Conservation (phyloP, 2,888 invertebrate genomes). For the Himalopsyche kuldschensis region DNA sequence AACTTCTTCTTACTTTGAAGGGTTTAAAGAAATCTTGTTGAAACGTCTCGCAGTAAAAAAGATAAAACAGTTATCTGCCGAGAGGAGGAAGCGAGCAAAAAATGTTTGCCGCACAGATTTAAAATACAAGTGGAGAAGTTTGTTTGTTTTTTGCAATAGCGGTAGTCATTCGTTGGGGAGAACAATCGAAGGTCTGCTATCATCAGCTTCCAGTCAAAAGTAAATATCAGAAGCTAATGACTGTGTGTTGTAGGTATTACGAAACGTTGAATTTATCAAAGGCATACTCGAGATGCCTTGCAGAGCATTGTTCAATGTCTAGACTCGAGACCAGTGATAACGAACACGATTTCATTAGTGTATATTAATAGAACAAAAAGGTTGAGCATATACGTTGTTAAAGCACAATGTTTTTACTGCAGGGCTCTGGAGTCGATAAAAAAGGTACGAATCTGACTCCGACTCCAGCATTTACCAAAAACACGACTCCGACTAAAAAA, state of each 20-base stretch:
- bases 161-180: not conserved
- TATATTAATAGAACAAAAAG: too few relatives aligned
- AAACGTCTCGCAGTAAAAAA: not conserved
- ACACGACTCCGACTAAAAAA: too few relatives aligned
- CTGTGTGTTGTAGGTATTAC: slow-evolving; percentile 16
- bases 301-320: not conserved
- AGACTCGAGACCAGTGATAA: not conserved
- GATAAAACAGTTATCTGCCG: not conserved
- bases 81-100: not conserved
- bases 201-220: slow-evolving; percentile 3
- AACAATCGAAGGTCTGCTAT: not conserved
- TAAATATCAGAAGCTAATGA: slow-evolving; percentile 21
- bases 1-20: not conserved
- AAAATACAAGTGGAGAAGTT: not conserved
- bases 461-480: too few relatives aligned
- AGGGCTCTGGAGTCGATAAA: too few relatives aligned
- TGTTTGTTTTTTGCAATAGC: not conserved
- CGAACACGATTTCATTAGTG: not conserved
- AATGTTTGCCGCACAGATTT: not conserved
- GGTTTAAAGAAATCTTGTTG: not conserved
- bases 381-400: too few relatives aligned
- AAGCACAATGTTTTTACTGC: too few relatives aligned
- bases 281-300: not conserved
- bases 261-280: slow-evolving; percentile 5
- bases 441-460: too few relatives aligned